Percentiles rank a stretch among this genome's conserved stretches.
phyloP scores from a whole-genome alignment of 2,888 invertebrate genomes.

The Listrodromus nycthemerus region DNA sequence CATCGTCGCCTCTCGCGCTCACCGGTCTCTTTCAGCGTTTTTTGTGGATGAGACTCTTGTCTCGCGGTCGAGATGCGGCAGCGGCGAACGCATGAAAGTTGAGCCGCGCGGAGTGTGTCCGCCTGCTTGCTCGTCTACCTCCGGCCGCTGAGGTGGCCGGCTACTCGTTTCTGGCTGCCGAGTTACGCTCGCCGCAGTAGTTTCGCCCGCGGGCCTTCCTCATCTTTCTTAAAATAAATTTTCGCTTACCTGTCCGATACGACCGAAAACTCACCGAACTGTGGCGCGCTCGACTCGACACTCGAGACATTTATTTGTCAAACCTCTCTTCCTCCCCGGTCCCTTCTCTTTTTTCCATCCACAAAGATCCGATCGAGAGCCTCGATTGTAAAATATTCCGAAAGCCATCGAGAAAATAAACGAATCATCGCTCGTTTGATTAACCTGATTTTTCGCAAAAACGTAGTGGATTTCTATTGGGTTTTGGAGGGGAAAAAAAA shows the following conservation, averaged over 20 bases:
- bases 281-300: slow-evolving; percentile 61
- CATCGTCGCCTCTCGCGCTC: slow-evolving; percentile 49
- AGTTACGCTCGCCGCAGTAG: slow-evolving; percentile 62
- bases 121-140: slow-evolving; percentile 22
- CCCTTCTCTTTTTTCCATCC: slow-evolving; percentile 31
- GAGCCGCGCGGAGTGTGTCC: slow-evolving; percentile 62
- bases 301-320: slow-evolving; percentile 63
- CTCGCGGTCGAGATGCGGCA: slow-evolving; percentile 53
- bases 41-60: slow-evolving; percentile 57
- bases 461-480: too few relatives aligned
- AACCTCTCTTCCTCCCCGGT: too few relatives aligned
- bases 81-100: slow-evolving; percentile 64
- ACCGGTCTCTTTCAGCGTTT: slow-evolving; percentile 44
- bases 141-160: slow-evolving; percentile 9
- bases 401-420: not conserved
- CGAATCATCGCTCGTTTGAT: not conserved
- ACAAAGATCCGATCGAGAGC: slow-evolving; percentile 20
- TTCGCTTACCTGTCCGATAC: slow-evolving; percentile 56
- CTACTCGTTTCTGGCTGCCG: slow-evolving; percentile 65
- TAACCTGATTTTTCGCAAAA: too few relatives aligned
- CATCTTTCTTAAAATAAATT: slow-evolving; percentile 52
- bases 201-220: slow-evolving; percentile 52
- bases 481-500: too few relatives aligned
- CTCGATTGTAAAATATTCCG: slow-evolving; percentile 5
- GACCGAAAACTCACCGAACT: slow-evolving; percentile 52